These are phyloP conservation scores for Dendropsophus ebraccatus DNA, from an alignment of 2,113 vertebrate genomes.

Conservation along the genomic window DNA sequence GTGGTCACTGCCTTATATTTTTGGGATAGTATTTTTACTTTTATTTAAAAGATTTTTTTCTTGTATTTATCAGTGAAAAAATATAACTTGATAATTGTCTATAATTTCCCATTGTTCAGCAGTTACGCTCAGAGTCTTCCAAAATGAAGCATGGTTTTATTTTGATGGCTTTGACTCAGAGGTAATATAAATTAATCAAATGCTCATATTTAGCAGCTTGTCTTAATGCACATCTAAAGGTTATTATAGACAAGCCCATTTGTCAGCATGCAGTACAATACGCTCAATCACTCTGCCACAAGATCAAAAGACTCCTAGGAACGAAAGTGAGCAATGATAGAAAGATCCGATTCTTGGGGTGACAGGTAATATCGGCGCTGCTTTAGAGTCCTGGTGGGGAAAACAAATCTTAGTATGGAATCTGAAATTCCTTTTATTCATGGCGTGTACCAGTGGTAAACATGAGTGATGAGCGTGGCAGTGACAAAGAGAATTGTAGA, in stretches of 20 bases:
- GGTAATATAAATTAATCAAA: constrained; percentile 36
- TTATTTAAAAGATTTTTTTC: not conserved
- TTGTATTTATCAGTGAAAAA: not conserved
- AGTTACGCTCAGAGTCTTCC: not conserved
- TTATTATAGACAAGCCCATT: constrained; percentile 55
- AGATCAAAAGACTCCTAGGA: constrained; percentile 34
- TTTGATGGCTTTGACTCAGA: not conserved
- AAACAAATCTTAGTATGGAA: not conserved
- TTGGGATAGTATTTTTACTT: too few species aligned
- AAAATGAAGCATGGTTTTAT: not conserved
- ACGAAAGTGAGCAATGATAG: constrained; percentile 38
- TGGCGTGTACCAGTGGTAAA: constrained; percentile 28
- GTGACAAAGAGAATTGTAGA: constrained; percentile 49
- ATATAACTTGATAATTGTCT: not conserved
- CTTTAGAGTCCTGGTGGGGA: constrained; percentile 9
- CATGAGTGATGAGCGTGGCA: constrained; percentile 39
- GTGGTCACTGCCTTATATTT: too few species aligned
- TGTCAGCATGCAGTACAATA: constrained; percentile 24
- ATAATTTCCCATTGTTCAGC: not conserved
- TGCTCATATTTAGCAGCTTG: constrained; percentile 43
- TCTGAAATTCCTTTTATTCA: constrained; percentile 32
- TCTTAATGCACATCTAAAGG: constrained; percentile 52
- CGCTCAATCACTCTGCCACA: constrained; percentile 46
- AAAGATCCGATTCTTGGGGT: constrained; percentile 43
- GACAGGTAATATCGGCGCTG: constrained; percentile 34